phyloP scores from a whole-genome alignment of 2,888 invertebrate genomes.

The Cheilosia pagana region DNA sequence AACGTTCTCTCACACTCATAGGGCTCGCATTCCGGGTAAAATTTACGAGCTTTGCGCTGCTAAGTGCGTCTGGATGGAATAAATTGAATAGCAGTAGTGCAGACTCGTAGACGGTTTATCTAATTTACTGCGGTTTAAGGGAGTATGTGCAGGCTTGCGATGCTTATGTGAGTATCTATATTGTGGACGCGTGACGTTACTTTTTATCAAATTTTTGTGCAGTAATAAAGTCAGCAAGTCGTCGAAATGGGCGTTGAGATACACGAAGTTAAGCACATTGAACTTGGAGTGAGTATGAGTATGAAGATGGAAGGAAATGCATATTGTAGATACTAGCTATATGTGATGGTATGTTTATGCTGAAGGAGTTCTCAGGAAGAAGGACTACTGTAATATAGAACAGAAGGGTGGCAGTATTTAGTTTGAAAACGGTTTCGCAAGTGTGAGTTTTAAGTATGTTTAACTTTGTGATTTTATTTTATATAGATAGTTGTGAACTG shows the following conservation, averaged over 20 bases:
- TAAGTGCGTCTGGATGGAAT: constrained; percentile 73
- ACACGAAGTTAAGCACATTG: constrained; percentile 23
- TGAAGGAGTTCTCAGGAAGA: not conserved
- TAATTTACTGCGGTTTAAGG: constrained; percentile 65
- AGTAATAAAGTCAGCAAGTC: constrained; percentile 34
- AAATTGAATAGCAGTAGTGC: constrained; percentile 67
- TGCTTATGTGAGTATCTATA: not conserved
- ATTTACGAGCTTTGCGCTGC: constrained; percentile 61
- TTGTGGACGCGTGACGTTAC: constrained; percentile 35
- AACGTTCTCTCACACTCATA: constrained; percentile 14
- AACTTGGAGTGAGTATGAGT: not conserved
- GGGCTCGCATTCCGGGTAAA: constrained; percentile 46
- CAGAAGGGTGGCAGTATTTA: no score
- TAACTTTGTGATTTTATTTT: no score
- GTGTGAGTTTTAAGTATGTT: no score
- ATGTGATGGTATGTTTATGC: not conserved
- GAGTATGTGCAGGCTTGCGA: constrained; percentile 37
- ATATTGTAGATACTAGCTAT: no score
- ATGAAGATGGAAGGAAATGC: not conserved
- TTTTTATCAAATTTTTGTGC: constrained; percentile 49
- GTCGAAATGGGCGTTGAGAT: constrained; percentile 14
- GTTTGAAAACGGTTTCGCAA: no score
- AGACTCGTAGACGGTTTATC: constrained; percentile 67
- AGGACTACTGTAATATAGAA: no score
- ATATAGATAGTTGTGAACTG: no score